Conservation (phyloP, 2,797 vertebrate genomes). For the Phaenicophaeus curvirostris region DNA sequence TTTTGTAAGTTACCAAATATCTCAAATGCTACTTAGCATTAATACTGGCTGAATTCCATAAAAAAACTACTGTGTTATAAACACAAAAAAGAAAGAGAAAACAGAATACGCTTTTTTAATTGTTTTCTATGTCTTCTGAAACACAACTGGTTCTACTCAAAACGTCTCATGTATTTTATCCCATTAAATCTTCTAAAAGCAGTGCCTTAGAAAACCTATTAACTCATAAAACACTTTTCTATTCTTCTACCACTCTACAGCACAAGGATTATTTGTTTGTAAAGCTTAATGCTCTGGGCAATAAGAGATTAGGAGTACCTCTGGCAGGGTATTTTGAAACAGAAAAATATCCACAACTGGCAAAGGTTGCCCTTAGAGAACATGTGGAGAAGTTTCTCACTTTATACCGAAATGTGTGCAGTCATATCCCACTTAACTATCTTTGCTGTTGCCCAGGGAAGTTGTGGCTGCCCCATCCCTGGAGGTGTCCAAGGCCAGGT, state of each 20-base stretch:
- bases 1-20: background rate
- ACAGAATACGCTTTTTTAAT: background rate
- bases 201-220: background rate
- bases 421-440: constrained; percentile 46
- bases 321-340: constrained; percentile 9
- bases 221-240: background rate
- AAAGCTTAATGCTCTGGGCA: background rate
- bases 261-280: background rate
- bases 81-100: background rate
- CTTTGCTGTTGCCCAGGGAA: background rate
- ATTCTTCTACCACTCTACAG: background rate
- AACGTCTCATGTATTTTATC: background rate
- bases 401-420: constrained; percentile 39
- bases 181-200: background rate
- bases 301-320: background rate
- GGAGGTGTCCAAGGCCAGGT: no score
- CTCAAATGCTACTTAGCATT: background rate
- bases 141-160: background rate
- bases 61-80: background rate
- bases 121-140: background rate
- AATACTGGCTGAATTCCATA: background rate
- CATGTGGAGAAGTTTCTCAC: background rate
- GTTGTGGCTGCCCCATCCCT: no score
- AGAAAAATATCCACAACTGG: background rate
- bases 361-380: constrained; percentile 46